Evolutionary conservation across 2,113 vertebrate genomes (phyloP).

Genomic region (Sylvicapra grimmia): DNA sequence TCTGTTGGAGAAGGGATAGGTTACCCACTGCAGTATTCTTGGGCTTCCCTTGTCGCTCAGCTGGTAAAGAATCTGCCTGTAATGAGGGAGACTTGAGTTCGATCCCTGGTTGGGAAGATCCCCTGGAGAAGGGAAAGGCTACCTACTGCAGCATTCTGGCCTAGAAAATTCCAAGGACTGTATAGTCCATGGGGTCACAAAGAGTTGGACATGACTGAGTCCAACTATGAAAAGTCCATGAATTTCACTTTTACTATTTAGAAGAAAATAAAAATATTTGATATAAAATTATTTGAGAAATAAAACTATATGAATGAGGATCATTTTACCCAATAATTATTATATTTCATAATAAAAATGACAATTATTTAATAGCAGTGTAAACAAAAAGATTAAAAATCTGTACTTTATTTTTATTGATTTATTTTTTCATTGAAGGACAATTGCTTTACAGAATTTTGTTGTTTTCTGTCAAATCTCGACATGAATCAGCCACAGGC

Average conservation of each 20-base stretch:
- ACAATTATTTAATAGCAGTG: not conserved
- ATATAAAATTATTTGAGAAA: slow-evolving; percentile 23
- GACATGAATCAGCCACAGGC: not conserved
- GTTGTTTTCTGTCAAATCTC: not conserved
- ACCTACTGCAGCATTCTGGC: not conserved
- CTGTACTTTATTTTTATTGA: not conserved
- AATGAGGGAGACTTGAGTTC: not conserved
- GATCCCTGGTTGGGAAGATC: not conserved
- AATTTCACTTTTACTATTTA: not conserved
- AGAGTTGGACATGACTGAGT: not conserved
- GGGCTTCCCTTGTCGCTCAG: not conserved
- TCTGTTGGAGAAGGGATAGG: not conserved
- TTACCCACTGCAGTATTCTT: not conserved
- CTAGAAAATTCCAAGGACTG: not conserved
- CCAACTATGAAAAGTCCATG: not conserved
- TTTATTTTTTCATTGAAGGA: not conserved
- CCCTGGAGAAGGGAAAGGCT: not conserved
- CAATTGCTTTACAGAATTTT: not conserved
- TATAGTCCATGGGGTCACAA: not conserved
- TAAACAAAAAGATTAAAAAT: slow-evolving; percentile 18
- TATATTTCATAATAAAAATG: slow-evolving; percentile 34
- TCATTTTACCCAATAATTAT: not conserved
- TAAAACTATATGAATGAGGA: not conserved
- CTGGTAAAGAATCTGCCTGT: not conserved
- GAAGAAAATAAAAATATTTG: slow-evolving; percentile 1